phyloP scores from a whole-genome alignment of 2,113 vertebrate genomes.

The Hypanus sabinus region DNA sequence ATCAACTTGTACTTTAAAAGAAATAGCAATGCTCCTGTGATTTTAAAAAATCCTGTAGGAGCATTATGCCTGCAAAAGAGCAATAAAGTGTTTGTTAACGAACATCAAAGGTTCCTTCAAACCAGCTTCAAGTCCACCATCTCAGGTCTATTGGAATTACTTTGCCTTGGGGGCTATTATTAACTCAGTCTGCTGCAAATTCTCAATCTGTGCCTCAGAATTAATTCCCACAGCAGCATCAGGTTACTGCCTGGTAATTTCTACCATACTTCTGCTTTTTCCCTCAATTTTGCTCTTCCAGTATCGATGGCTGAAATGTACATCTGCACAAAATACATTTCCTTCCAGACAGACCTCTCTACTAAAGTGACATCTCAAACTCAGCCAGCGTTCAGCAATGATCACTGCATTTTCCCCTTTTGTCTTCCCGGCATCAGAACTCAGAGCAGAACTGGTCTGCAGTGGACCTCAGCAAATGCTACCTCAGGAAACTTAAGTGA shows the following conservation, averaged over 20 bases:
- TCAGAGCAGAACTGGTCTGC: no score
- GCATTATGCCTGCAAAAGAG: neutral
- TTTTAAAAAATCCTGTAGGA: neutral
- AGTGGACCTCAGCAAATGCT: neutral
- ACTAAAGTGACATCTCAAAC: neutral
- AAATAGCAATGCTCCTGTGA: neutral
- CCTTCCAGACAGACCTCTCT: neutral
- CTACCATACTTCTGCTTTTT: neutral
- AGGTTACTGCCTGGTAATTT: constrained; percentile 15
- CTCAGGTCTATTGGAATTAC: neutral
- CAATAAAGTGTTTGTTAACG: neutral
- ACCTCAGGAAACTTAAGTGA: neutral
- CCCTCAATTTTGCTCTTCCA: neutral
- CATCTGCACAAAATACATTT: neutral
- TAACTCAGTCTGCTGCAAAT: constrained; percentile 7
- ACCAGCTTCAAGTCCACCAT: neutral
- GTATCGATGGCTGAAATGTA: neutral
- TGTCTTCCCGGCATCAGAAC: neutral
- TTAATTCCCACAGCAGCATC: constrained; percentile 5
- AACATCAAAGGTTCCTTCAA: constrained; percentile 22
- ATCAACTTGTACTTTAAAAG: neutral
- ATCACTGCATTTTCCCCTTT: neutral
- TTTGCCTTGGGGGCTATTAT: neutral
- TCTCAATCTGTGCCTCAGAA: neutral
- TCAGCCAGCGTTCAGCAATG: neutral